These are phyloP conservation scores for Athalia circularis DNA, from an alignment of 2,888 invertebrate species.

Conservation along the genomic window DNA sequence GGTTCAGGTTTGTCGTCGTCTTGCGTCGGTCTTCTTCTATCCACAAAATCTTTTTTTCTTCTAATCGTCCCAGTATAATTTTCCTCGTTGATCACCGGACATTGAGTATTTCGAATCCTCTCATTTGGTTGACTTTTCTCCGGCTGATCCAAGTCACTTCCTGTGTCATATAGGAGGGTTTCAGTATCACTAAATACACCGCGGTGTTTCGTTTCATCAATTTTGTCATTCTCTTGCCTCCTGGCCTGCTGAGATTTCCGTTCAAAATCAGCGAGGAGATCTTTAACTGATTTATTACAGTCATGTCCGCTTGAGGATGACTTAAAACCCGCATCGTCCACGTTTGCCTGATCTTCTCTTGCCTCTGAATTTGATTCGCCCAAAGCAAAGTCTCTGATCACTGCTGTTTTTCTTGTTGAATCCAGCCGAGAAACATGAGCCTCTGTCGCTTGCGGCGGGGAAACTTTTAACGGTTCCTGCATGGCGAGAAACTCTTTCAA, in stretches of 20 bases:
- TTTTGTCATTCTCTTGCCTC: conserved; percentile 59
- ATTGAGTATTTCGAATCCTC: conserved; percentile 54
- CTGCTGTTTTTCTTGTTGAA: conserved; percentile 56
- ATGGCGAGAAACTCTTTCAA: conserved; percentile 65
- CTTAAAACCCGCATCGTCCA: conserved; percentile 50
- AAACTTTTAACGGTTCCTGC: conserved; percentile 73
- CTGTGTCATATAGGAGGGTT: conserved; percentile 73
- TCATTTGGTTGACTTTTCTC: conserved; percentile 67
- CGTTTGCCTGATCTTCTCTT: conserved; percentile 46
- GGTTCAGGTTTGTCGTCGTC: conserved; percentile 44
- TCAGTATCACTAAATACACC: conserved; percentile 75
- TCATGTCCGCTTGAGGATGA: conserved; percentile 54
- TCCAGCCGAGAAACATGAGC: conserved; percentile 70
- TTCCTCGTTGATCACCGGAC: conserved; percentile 53
- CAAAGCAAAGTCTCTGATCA: conserved; percentile 63
- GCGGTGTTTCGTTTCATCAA: conserved; percentile 65
- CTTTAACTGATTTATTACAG: conserved; percentile 72
- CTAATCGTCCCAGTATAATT: conserved; percentile 56
- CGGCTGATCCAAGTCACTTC: conserved; percentile 70
- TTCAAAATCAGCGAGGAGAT: conserved; percentile 74
- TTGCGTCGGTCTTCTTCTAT: conserved; percentile 46
- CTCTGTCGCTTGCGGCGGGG: conserved; percentile 70
- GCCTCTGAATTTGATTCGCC: conserved; percentile 51
- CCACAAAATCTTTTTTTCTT: conserved; percentile 52
- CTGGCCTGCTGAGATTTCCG: conserved; percentile 70